These are phyloP conservation scores for Trichonephila clavipes DNA, from an alignment of 1,140 invertebrate species.

Conservation along the genomic window DNA sequence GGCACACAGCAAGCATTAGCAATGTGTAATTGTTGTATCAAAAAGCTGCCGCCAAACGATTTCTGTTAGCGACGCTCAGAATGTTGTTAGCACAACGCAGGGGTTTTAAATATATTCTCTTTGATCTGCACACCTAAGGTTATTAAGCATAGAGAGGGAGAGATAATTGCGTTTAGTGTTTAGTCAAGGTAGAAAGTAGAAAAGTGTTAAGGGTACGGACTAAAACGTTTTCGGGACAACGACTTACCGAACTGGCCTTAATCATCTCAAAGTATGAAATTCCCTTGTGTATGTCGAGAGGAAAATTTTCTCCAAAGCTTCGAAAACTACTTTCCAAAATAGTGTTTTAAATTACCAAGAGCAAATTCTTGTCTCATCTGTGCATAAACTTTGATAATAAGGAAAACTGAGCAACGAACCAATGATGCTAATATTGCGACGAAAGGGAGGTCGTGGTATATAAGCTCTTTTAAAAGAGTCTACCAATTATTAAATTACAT, in stretches of 20 bases:
- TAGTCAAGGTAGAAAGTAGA: conserved; percentile 41
- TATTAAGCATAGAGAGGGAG: conserved; percentile 53
- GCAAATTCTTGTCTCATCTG: conserved; percentile 45
- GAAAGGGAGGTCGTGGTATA: neutral
- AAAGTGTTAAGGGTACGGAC: conserved; percentile 30
- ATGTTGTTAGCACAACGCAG: conserved; percentile 27
- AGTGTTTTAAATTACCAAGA: conserved; percentile 50
- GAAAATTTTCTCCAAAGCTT: conserved; percentile 7
- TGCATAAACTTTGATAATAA: conserved; percentile 34
- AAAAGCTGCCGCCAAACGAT: conserved; percentile 42
- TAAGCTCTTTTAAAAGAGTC: neutral
- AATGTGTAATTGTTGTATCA: conserved; percentile 59
- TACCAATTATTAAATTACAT: neutral
- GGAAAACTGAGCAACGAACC: neutral
- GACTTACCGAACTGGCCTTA: conserved; percentile 44
- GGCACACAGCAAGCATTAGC: conserved; percentile 40
- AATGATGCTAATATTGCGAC: neutral
- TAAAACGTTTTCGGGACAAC: conserved; percentile 54
- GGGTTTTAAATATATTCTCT: conserved; percentile 53
- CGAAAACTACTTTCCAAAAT: conserved; percentile 37
- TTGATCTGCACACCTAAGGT: conserved; percentile 45
- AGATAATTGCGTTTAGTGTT: conserved; percentile 50
- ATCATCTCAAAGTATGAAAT: conserved; percentile 51
- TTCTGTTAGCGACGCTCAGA: conserved; percentile 30
- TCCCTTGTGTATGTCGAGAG: conserved; percentile 26